Base-by-base conservation (phyloP, 2,888 invertebrate genomes). In the Trypoxylon attenuatum region DNA sequence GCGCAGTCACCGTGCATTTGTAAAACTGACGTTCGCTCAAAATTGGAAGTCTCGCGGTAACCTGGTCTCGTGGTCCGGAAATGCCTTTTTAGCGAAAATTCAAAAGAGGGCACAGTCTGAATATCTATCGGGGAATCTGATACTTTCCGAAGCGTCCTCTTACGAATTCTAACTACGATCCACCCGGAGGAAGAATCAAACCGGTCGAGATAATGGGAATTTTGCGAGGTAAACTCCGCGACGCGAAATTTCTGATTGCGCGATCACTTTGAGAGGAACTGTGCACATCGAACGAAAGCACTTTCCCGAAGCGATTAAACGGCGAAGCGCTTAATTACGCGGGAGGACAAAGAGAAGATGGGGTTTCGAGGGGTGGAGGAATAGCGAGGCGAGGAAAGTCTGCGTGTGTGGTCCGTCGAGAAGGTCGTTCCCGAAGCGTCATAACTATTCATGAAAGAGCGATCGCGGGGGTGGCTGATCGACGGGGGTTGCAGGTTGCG, bases 371-470 rank as follows among this genome's bases (percentile, higher is more conserved):
- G n/a, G n/a, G n/a, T n/a, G n/a, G n/a, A n/a, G n/a, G n/a, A n/a
- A n/a, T n/a, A n/a, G n/a, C n/a, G n/a, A 39, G 59, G 59, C 59
- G 59, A 66, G 55, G 42, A 55, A 29, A n/a, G 29, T 8, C 53
- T 13, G 4, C 55, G 43, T 59, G 59, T 62, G 72, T 62, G 69
- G 57, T 60, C 69, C 63, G 50, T 41, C 52, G 54, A 60, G 69
- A 53, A 49, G 68, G 67, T 69, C 54, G 53, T 47, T 39, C 67
- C 55, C 64, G 69, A 62, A 76, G 68, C 68, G 63, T 71, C 69
- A 77, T 79, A 72, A 77, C 60, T 78, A 72, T 77, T 77, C 75
- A 76, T 73, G 73, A 77, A 51, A 59, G 50, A 55, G 5, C 45
- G 54, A 55, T 46, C 50, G 54, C 63, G 43, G 46, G 54, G 60